Evolutionary conservation across 2,888 invertebrate species (phyloP).

Genomic region (Alcis repandata): DNA sequence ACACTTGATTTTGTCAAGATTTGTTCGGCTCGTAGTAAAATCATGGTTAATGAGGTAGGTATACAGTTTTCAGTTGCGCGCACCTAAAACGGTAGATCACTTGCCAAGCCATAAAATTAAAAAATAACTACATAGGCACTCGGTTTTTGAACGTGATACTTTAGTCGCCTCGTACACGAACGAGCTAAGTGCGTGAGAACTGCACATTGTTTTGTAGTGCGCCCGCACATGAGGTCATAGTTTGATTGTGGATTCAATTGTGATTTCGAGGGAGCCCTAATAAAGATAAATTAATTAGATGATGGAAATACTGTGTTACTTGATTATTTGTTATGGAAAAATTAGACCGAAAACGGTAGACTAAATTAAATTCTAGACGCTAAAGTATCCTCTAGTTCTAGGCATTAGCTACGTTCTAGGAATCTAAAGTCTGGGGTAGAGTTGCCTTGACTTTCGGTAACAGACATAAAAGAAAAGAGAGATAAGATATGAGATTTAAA

Average conservation of each 20-base stretch:
- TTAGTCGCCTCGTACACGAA: not conserved
- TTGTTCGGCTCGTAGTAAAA: too few species aligned
- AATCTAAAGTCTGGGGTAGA: too few species aligned
- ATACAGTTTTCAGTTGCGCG: too few species aligned
- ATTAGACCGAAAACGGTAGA: not conserved
- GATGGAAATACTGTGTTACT: constrained; percentile 1
- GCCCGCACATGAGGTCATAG: constrained; percentile 74
- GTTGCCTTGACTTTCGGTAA: too few species aligned
- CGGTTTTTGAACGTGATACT: not conserved
- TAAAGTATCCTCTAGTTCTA: too few species aligned
- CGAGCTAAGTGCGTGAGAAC: constrained; percentile 73
- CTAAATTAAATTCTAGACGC: too few species aligned
- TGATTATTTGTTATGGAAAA: not conserved
- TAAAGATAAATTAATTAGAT: constrained; percentile 49
- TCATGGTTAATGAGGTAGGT: too few species aligned
- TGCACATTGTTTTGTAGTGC: constrained; percentile 67
- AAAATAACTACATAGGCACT: not conserved
- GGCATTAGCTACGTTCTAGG: too few species aligned
- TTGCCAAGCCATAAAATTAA: not conserved
- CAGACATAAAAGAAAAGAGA: too few species aligned
- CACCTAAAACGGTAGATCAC: not conserved
- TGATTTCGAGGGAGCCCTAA: constrained; percentile 46
- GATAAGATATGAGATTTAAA: too few species aligned
- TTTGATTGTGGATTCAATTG: constrained; percentile 60
- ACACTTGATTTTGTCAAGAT: too few species aligned